phyloP scores from a whole-genome alignment of 2,797 vertebrate species.

The Gadopsis bispinosus region DNA sequence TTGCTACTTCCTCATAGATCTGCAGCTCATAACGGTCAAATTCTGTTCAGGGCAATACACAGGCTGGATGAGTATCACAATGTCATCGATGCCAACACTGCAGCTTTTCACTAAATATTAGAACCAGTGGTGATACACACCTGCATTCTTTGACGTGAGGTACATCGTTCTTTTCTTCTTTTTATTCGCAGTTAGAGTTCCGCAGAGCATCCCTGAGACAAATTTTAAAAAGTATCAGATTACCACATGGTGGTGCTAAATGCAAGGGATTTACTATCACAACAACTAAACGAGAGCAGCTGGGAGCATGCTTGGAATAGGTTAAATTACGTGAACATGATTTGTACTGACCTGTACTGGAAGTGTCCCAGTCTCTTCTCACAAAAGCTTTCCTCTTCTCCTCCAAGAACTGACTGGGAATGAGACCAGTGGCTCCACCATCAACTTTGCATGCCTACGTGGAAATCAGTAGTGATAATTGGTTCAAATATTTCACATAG shows the following conservation, averaged over 20 bases:
- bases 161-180: slow-evolving; percentile 99
- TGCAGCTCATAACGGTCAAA: slow-evolving; percentile 99
- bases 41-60: slow-evolving; percentile 82
- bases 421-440: slow-evolving; percentile 93
- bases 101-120: background rate
- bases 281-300: background rate
- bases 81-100: background rate
- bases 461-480: background rate
- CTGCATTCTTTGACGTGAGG: slow-evolving; percentile 97
- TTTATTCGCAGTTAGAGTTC: slow-evolving; percentile 91
- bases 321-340: background rate
- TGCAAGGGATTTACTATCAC: background rate
- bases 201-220: slow-evolving; percentile 92
- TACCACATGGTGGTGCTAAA: slow-evolving; percentile 39
- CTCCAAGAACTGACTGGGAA: slow-evolving; percentile 98
- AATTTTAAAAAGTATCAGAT: background rate
- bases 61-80: slow-evolving; percentile 21
- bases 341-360: slow-evolving; percentile 80
- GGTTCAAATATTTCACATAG: slow-evolving; percentile 8
- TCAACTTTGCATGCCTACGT: slow-evolving; percentile 90
- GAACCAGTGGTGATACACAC: slow-evolving; percentile 74
- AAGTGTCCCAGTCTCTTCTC: slow-evolving; percentile 91
- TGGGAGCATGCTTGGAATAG: background rate
- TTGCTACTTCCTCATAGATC: slow-evolving; percentile 97
- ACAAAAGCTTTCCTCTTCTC: slow-evolving; percentile 99